These are phyloP conservation scores for Rotaria socialis DNA, from an alignment of 2,888 invertebrate species.

Conservation along the genomic window DNA sequence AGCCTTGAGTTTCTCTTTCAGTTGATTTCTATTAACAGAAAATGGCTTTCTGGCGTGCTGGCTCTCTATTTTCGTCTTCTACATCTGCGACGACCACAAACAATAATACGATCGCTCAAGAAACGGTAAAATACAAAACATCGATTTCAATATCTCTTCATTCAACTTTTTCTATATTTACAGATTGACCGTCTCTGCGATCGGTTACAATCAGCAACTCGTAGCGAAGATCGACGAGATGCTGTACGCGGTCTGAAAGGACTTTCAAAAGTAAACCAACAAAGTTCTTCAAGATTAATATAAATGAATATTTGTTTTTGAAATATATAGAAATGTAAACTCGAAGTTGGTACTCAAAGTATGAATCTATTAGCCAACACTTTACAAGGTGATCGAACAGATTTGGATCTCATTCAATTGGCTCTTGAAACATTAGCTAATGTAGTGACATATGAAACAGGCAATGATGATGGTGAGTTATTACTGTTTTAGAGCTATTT, in stretches of 20 bases:
- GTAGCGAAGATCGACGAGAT: constrained; percentile 89
- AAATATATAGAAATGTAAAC: constrained; percentile 81
- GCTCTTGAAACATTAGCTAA: constrained; percentile 86
- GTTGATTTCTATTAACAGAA: not conserved
- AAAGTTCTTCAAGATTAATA: constrained; percentile 11
- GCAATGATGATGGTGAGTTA: constrained; percentile 47
- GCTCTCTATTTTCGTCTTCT: not conserved
- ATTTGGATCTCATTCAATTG: constrained; percentile 84
- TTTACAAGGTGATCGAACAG: constrained; percentile 63
- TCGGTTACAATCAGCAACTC: constrained; percentile 81
- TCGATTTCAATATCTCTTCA: too few species aligned
- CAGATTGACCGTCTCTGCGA: constrained; percentile 83
- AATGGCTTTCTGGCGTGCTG: constrained; percentile 14
- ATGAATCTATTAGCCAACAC: not conserved
- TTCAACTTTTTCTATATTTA: not conserved
- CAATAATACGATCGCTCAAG: not conserved
- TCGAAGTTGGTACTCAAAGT: constrained; percentile 71
- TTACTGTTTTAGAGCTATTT: too few species aligned
- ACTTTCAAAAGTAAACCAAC: constrained; percentile 60
- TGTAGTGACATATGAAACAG: constrained; percentile 66
- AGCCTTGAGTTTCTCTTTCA: too few species aligned
- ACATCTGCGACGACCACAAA: not conserved
- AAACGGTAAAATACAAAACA: not conserved
- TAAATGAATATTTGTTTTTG: constrained; percentile 60
- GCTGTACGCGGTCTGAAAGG: constrained; percentile 87